These are phyloP conservation scores for Cloeon dipterum DNA, from an alignment of 2,888 invertebrate species.

Conservation along the genomic window DNA sequence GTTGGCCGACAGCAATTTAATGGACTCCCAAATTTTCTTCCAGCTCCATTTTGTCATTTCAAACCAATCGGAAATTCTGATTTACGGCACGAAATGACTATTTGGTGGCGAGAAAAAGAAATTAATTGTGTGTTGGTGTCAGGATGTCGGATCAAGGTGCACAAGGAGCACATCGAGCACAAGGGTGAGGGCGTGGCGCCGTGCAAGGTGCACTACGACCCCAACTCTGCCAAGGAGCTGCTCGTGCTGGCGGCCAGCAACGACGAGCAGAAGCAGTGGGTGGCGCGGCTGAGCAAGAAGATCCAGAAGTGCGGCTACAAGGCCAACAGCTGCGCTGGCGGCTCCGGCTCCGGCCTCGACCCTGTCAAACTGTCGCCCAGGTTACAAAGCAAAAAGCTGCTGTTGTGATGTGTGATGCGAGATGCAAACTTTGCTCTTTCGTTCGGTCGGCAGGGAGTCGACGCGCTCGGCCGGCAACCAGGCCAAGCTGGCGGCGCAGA, in stretches of 20 bases:
- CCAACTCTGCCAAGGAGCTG: constrained; percentile 80
- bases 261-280: constrained; percentile 86
- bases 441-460: constrained; percentile 36
- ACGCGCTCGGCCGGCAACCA: constrained; percentile 52
- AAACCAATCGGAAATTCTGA: too few species aligned
- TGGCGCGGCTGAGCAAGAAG: constrained; percentile 69
- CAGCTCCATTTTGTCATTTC: too few species aligned
- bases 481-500: constrained; percentile 30
- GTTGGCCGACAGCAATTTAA: too few species aligned
- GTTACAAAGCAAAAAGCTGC: constrained; percentile 21
- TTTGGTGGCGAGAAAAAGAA: too few species aligned
- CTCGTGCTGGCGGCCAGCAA: constrained; percentile 64
- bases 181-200: constrained; percentile 68
- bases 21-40: too few species aligned
- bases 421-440: constrained; percentile 1
- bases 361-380: constrained; percentile 52
- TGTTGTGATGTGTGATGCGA: not conserved
- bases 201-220: constrained; percentile 91
- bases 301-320: constrained; percentile 85
- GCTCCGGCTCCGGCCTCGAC: too few species aligned
- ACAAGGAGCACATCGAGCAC: constrained; percentile 83
- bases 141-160: constrained; percentile 94
- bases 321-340: constrained; percentile 37
- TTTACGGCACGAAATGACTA: too few species aligned
- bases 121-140: too few species aligned